A percentile compares a stretch with the other conserved stretches of the same genome.
These are phyloP conservation scores for Glaucidium brasilianum DNA, from an alignment of 2,113 vertebrate genomes.

Conservation along the genomic window DNA sequence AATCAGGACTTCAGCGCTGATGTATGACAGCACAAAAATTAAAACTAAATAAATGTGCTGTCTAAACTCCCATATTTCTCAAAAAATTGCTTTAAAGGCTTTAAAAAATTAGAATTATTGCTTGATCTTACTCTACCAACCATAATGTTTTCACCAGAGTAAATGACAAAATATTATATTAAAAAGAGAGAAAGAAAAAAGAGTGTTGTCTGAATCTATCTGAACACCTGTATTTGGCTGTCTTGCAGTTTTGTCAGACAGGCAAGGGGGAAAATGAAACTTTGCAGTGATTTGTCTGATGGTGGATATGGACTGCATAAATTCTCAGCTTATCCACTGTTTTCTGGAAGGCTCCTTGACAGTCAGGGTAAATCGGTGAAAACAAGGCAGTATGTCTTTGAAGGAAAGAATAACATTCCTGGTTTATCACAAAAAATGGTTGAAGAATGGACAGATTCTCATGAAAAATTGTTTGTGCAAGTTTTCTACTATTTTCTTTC, in stretches of 20 bases:
- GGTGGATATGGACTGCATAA: conserved; percentile 6
- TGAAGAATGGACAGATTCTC: neutral
- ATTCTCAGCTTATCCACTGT: conserved; percentile 21
- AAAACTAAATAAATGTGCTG: conserved; percentile 81
- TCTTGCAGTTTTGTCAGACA: conserved; percentile 59
- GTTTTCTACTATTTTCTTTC: neutral
- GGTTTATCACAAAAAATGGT: neutral
- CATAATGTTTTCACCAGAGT: conserved; percentile 58
- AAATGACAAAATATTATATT: conserved; percentile 50
- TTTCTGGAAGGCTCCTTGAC: neutral
- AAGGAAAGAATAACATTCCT: neutral
- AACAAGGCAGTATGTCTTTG: neutral
- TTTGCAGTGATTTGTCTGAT: conserved; percentile 67
- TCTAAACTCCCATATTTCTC: conserved; percentile 70
- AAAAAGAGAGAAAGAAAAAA: conserved; percentile 6
- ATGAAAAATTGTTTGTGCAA: neutral
- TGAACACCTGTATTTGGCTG: conserved; percentile 70
- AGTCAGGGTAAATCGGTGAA: neutral
- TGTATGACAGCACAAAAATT: conserved; percentile 81
- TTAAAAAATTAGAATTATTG: conserved; percentile 49
- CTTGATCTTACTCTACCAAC: conserved; percentile 60
- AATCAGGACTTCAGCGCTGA: conserved; percentile 79
- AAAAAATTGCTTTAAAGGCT: conserved; percentile 61
- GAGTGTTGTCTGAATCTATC: conserved; percentile 50
- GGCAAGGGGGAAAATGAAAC: conserved; percentile 53